Evolutionary conservation across 1,140 invertebrate species (phyloP).

Genomic region (Paracyclopina nana): DNA sequence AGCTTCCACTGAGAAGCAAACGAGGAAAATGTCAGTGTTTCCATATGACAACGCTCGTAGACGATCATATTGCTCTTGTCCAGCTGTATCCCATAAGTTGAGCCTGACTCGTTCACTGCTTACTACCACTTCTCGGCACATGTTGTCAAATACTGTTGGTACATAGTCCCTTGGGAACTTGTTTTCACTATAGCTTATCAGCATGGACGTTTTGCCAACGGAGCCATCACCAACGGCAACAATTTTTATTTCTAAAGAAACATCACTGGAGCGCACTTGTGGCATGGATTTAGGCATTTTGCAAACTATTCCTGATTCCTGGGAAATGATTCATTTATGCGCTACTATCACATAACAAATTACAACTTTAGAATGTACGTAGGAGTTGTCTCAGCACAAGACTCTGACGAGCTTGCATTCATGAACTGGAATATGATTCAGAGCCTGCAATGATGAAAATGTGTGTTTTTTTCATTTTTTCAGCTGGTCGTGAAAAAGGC

Average conservation of each 20-base stretch:
- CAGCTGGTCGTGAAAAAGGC: too few species aligned
- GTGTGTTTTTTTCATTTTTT: too few species aligned
- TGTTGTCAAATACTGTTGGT: slow-evolving; percentile 20
- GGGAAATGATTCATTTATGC: too few species aligned
- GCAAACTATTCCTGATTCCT: too few species aligned
- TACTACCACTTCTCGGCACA: slow-evolving; percentile 14
- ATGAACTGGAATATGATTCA: too few species aligned
- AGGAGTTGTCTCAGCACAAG: too few species aligned
- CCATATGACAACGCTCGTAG: slow-evolving; percentile 50
- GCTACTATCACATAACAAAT: too few species aligned
- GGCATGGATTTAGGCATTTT: too few species aligned
- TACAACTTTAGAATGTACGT: too few species aligned
- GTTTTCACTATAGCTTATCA: slow-evolving; percentile 31
- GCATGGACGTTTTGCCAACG: slow-evolving; percentile 31
- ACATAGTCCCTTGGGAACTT: slow-evolving; percentile 26
- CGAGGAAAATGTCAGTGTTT: slow-evolving; percentile 75
- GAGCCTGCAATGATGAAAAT: too few species aligned
- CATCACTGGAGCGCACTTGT: too few species aligned
- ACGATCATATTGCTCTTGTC: slow-evolving; percentile 88
- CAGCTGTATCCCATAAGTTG: slow-evolving; percentile 95
- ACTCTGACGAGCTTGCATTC: too few species aligned
- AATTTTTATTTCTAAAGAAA: slow-evolving; percentile 26
- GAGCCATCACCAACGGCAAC: slow-evolving; percentile 32
- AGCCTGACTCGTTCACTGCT: slow-evolving; percentile 47
- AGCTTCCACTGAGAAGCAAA: slow-evolving; percentile 77